phyloP scores from a whole-genome alignment of 2,888 invertebrate genomes.

The Hemaris fuciformis region DNA sequence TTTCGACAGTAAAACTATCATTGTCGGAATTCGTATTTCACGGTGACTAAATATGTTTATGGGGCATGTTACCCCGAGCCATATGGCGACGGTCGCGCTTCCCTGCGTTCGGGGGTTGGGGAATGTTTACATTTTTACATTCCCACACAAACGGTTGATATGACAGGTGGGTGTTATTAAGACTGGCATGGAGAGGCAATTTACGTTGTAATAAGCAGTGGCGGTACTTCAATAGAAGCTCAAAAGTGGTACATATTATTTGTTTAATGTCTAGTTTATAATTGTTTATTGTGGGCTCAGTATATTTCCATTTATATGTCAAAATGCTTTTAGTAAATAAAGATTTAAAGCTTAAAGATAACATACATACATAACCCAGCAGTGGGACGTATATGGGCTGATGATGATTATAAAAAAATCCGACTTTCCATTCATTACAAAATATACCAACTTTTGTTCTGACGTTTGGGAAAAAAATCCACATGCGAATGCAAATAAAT shows the following conservation, averaged over 20 bases:
- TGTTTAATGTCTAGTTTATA: no score
- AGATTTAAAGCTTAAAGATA: no score
- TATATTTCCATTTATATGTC: no score
- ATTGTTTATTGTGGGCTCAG: no score
- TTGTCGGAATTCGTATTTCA: neutral
- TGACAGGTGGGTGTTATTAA: neutral
- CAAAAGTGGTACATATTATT: no score
- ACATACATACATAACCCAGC: no score
- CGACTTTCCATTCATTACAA: neutral
- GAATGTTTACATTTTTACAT: neutral
- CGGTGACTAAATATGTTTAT: neutral
- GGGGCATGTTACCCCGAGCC: neutral
- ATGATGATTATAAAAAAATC: neutral
- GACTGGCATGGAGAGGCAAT: neutral
- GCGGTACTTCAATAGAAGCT: no score
- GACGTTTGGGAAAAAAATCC: neutral
- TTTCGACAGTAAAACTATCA: neutral
- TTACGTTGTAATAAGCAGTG: no score
- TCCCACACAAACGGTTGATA: neutral
- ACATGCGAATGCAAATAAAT: slow-evolving; percentile 2
- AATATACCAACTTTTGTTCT: neutral
- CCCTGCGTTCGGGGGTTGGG: neutral
- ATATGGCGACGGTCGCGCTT: neutral
- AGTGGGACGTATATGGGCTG: no score
- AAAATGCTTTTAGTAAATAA: no score